Percentiles rank a stretch among this genome's conserved stretches.
These are phyloP conservation scores for Campylorhamphus procurvoides DNA, from an alignment of 2,113 vertebrate species.

Conservation along the genomic window DNA sequence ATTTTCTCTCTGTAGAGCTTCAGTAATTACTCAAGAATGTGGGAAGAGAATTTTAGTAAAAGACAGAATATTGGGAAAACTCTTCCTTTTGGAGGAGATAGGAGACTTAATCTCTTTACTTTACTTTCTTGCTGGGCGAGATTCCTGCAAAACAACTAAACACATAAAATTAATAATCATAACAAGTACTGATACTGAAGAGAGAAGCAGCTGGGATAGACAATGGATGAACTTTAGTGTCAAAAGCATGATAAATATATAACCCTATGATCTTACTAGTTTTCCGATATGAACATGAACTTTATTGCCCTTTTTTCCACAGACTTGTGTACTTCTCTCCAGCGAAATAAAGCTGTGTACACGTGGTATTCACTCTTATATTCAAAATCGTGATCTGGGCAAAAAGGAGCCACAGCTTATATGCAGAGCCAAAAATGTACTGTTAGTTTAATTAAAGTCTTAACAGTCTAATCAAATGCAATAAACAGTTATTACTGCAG, in stretches of 20 bases:
- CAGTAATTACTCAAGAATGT: background rate
- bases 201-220: background rate
- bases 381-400: background rate
- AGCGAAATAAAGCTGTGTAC: background rate
- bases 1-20: conserved; percentile 2
- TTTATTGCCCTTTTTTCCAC: background rate
- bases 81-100: background rate
- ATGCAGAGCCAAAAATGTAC: background rate
- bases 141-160: background rate
- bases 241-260: background rate
- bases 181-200: background rate
- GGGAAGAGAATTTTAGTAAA: background rate
- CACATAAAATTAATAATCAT: background rate
- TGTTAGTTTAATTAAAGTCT: background rate
- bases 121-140: background rate
- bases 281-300: background rate
- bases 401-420: background rate
- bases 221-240: background rate
- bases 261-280: background rate
- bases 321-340: background rate
- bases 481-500: background rate
- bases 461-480: background rate
- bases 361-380: background rate
- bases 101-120: background rate
- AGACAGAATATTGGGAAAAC: background rate